Evolutionary conservation across 2,888 invertebrate genomes (phyloP).

Genomic region (Lobophora halterata): DNA sequence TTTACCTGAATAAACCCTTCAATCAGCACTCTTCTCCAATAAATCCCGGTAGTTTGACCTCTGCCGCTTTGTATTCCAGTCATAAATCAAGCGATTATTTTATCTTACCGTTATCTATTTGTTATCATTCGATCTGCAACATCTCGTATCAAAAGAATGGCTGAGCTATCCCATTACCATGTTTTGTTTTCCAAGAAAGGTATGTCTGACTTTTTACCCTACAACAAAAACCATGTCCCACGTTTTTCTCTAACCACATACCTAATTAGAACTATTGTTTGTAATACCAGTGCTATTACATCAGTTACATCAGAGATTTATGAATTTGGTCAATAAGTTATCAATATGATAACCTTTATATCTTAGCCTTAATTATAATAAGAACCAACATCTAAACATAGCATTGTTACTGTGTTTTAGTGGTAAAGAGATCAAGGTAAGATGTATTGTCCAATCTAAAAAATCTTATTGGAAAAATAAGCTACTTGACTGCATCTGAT

Average conservation of each 20-base stretch:
- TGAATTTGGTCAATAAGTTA: constrained; percentile 21
- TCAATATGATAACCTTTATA: constrained; percentile 44
- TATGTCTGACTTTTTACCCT: constrained; percentile 41
- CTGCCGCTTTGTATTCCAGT: constrained; percentile 31
- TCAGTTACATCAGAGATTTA: constrained; percentile 38
- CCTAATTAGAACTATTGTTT: constrained; percentile 5
- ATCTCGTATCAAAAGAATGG: constrained; percentile 51
- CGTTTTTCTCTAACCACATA: constrained; percentile 22
- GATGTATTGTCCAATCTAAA: no score
- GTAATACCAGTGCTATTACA: constrained; percentile 26
- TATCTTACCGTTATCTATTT: constrained; percentile 69
- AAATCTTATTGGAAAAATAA: no score
- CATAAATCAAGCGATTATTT: constrained; percentile 43
- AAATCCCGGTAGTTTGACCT: constrained; percentile 28
- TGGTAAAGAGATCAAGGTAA: no score
- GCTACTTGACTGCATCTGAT: no score
- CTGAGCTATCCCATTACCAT: constrained; percentile 41
- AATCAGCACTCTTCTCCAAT: no score
- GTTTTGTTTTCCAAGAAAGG: constrained; percentile 72
- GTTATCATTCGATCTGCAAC: constrained; percentile 62
- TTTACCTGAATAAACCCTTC: no score
- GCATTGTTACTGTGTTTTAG: not conserved
- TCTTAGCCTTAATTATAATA: constrained; percentile 51
- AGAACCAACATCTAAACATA: constrained; percentile 5
- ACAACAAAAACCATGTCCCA: constrained; percentile 11